Evolutionary conservation across 1,140 invertebrate genomes (phyloP).

Genomic region (Lepidurus packardi): DNA sequence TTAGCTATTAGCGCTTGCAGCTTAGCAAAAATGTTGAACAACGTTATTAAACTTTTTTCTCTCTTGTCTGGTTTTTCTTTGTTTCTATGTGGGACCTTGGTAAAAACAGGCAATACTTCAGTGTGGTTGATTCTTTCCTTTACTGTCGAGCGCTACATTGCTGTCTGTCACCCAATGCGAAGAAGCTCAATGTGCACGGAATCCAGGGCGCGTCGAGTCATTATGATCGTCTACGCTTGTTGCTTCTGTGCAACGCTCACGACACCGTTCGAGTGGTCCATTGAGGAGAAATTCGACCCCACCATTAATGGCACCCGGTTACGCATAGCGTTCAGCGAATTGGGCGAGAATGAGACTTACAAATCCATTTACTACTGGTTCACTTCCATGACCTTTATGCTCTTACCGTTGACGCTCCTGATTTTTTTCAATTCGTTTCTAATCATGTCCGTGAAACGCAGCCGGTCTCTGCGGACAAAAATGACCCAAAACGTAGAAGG

Average conservation of each 20-base stretch:
- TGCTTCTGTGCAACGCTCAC: conserved; percentile 58
- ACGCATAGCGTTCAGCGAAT: conserved; percentile 35
- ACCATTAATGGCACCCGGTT: conserved; percentile 24
- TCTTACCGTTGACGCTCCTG: conserved; percentile 60
- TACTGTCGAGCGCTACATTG: conserved; percentile 70
- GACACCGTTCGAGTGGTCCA: conserved; percentile 59
- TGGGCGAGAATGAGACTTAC: conserved; percentile 54
- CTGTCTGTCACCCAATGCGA: conserved; percentile 67
- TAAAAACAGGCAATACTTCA: conserved; percentile 56
- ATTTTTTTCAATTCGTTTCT: conserved; percentile 67
- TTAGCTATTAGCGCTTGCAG: too few relatives aligned
- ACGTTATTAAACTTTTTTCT: too few relatives aligned
- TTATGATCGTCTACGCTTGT: conserved; percentile 55
- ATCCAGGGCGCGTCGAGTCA: conserved; percentile 50
- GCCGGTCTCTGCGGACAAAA: conserved; percentile 49
- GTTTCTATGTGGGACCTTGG: not conserved
- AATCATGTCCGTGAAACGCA: conserved; percentile 58
- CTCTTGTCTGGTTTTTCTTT: too few relatives aligned
- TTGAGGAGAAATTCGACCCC: conserved; percentile 34
- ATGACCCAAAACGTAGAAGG: conserved; percentile 51
- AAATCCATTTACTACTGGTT: conserved; percentile 60
- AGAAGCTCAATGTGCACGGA: conserved; percentile 60
- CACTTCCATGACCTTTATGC: conserved; percentile 58
- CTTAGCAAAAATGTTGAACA: too few relatives aligned
- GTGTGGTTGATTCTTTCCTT: conserved; percentile 73